phyloP scores from a whole-genome alignment of 2,113 vertebrate genomes.

The Calyptommatus sinebrachiatus region DNA sequence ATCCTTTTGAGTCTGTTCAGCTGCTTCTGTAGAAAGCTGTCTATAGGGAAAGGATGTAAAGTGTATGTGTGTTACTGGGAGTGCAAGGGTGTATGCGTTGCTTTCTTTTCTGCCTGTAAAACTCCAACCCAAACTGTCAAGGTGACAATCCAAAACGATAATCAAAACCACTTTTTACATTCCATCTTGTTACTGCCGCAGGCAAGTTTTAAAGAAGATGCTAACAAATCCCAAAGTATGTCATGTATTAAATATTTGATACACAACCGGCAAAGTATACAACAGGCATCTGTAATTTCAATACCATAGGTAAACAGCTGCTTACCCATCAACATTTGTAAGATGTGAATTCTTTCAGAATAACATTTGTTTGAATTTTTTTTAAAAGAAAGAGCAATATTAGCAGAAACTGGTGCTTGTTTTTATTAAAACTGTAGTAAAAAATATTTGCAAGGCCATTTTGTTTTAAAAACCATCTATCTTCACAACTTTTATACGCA shows the following conservation, averaged over 20 bases:
- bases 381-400: constrained; percentile 29
- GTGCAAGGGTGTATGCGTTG: constrained; percentile 55
- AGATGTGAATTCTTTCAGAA: constrained; percentile 47
- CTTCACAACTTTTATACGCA: constrained; percentile 47
- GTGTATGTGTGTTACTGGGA: constrained; percentile 41
- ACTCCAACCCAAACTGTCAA: constrained; percentile 77
- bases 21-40: constrained; percentile 64
- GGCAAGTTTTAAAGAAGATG: constrained; percentile 81
- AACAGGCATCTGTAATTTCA: constrained; percentile 67
- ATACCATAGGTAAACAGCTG: constrained; percentile 54
- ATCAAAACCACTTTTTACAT: constrained; percentile 82
- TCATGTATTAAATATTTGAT: constrained; percentile 81
- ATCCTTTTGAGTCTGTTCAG: constrained; percentile 70
- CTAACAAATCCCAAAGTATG: constrained; percentile 82
- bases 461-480: constrained; percentile 13
- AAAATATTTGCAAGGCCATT: constrained; percentile 46
- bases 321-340: constrained; percentile 56
- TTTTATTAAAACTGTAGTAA: constrained; percentile 8
- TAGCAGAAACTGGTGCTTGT: constrained; percentile 39
- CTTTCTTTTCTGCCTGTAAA: constrained; percentile 71
- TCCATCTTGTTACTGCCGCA: constrained; percentile 77
- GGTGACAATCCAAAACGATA: constrained; percentile 83
- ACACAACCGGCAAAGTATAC: constrained; percentile 69
- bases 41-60: constrained; percentile 64
- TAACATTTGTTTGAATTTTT: constrained; percentile 59